Evolutionary conservation across 92 coral and sea anemone species (phyloP).

Genomic region (Isaurus tuberculatus): DNA sequence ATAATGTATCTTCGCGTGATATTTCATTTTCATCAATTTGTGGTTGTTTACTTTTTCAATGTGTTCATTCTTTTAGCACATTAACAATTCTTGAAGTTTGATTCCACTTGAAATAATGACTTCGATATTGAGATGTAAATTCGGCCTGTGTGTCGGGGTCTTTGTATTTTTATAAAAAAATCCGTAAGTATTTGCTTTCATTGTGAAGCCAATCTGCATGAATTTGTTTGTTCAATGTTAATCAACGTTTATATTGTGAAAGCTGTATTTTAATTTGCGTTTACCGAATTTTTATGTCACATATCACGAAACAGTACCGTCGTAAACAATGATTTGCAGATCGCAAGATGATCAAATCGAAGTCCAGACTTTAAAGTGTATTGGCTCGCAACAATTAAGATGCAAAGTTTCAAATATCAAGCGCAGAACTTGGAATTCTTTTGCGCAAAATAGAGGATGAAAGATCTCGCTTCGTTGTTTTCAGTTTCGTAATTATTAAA

Average conservation of each 20-base stretch:
- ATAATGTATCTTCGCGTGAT: too few species aligned
- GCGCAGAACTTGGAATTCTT: neutral
- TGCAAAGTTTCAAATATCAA: neutral
- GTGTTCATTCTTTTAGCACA: too few species aligned
- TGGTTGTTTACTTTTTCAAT: too few species aligned
- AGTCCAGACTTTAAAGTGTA: neutral
- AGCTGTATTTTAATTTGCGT: neutral
- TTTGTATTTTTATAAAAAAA: too few species aligned
- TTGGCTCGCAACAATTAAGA: neutral
- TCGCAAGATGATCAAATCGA: too few species aligned
- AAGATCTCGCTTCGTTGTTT: neutral
- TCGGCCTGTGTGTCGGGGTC: too few species aligned
- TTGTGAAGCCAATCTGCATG: neutral
- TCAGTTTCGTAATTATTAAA: neutral
- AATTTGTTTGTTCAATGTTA: conserved; percentile 6
- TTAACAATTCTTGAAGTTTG: neutral
- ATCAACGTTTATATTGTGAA: neutral
- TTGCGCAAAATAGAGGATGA: neutral
- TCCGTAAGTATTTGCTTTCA: neutral
- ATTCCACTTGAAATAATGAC: conserved; percentile 4
- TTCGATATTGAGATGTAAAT: neutral
- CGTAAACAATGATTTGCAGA: neutral
- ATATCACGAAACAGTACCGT: conserved; percentile 5
- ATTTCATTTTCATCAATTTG: too few species aligned
- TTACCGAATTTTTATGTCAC: neutral